Evolutionary conservation across 1,140 invertebrate genomes (phyloP).

Genomic region (Drosophila ohnishii): DNA sequence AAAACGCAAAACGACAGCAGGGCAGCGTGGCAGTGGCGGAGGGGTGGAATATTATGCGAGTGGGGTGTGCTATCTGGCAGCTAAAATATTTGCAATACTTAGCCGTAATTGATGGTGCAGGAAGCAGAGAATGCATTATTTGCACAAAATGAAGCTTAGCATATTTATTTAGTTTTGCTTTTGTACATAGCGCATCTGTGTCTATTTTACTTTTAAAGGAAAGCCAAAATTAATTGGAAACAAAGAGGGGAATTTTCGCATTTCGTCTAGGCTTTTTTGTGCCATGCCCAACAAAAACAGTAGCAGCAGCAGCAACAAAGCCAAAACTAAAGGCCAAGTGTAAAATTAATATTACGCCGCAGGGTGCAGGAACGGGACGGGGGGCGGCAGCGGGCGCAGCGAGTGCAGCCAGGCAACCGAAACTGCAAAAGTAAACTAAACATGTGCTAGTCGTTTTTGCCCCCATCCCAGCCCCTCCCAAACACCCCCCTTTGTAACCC

Average conservation of each 20-base stretch:
- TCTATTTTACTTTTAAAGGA: slow-evolving; percentile 60
- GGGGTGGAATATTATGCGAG: slow-evolving; percentile 18
- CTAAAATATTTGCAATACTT: slow-evolving; percentile 60
- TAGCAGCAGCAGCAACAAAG: slow-evolving; percentile 30
- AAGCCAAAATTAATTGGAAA: slow-evolving; percentile 73
- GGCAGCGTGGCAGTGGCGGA: neutral
- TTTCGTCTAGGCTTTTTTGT: slow-evolving; percentile 64
- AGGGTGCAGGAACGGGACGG: slow-evolving; percentile 6
- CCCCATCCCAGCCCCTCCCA: neutral
- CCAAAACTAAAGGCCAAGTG: slow-evolving; percentile 79
- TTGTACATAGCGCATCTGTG: slow-evolving; percentile 24
- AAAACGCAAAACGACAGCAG: slow-evolving; percentile 68
- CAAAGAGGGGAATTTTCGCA: slow-evolving; percentile 58
- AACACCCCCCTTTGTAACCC: slow-evolving; percentile 16
- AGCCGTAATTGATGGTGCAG: slow-evolving; percentile 76
- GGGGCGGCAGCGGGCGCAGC: slow-evolving; percentile 13
- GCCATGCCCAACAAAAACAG: slow-evolving; percentile 48
- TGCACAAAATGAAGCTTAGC: slow-evolving; percentile 53
- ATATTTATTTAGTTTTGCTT: slow-evolving; percentile 76
- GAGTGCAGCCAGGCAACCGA: slow-evolving; percentile 76
- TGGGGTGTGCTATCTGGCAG: slow-evolving; percentile 20
- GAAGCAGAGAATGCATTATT: slow-evolving; percentile 49
- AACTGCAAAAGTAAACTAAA: slow-evolving; percentile 80
- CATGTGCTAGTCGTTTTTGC: slow-evolving; percentile 76
- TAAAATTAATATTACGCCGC: slow-evolving; percentile 78